Percentiles rank a stretch among this genome's conserved stretches.
These are phyloP conservation scores for Grallaria varia DNA, from an alignment of 2,113 vertebrate species.

Conservation along the genomic window DNA sequence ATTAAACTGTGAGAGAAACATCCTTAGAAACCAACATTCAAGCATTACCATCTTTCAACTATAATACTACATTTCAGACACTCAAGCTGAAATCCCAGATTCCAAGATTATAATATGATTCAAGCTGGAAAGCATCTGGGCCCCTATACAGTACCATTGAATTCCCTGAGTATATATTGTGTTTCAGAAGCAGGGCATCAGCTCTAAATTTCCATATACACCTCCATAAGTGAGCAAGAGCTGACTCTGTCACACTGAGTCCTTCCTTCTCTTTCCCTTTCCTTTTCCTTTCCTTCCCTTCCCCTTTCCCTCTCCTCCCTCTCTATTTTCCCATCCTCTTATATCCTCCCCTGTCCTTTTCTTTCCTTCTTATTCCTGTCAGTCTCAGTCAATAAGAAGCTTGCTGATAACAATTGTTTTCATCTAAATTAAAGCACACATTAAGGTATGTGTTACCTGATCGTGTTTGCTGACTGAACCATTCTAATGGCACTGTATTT, in stretches of 20 bases:
- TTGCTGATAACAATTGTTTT: background rate
- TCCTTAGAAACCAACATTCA: background rate
- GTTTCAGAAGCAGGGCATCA: background rate
- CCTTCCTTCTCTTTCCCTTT: background rate
- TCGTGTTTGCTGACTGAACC: background rate
- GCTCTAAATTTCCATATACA: background rate
- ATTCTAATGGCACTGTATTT: background rate
- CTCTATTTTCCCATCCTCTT: background rate
- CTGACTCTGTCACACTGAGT: accelerated
- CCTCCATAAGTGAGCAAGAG: accelerated
- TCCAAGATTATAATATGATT: background rate
- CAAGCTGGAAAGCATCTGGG: background rate
- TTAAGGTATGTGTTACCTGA: background rate
- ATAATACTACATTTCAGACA: background rate
- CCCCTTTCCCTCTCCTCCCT: background rate
- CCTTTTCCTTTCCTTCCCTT: background rate
- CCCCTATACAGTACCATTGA: background rate
- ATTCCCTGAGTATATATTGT: background rate
- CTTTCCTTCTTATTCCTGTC: background rate
- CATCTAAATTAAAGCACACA: background rate
- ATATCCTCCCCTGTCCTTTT: background rate
- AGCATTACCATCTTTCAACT: background rate
- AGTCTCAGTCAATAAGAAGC: background rate
- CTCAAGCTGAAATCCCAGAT: background rate
- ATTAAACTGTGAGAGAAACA: background rate